Evolutionary conservation across 2,888 invertebrate species (phyloP), one percentile per base, ranked within the genome.

Genomic region (Drepanosiphum platanoidis): DNA sequence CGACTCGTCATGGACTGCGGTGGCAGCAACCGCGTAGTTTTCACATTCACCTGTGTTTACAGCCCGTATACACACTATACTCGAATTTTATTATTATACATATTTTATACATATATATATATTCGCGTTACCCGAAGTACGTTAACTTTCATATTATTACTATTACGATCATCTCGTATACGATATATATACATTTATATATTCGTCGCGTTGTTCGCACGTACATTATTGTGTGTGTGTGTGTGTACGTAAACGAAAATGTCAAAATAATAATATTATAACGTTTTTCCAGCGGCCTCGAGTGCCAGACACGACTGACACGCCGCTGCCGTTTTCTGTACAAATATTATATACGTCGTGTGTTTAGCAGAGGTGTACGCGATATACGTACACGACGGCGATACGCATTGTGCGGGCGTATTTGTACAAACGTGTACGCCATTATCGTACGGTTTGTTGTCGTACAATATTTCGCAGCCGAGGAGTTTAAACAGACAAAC

Each of bases 1-100:
- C 81, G 58, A 36, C 70, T 81, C 81, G 70, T 81, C 70, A 81
- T 22, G 70, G 58, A 71, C 80, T 13, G 66, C 42, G 22, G 68
- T 70, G 70, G 70, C 70, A 8, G 15, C 36, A 18, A 52, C 18
- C 32, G 34, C 52, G 36, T 46, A 46, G 27, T 81, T 58, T 58
- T 81, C 71, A 81, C 70, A 81, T 81, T 81, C 81, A 81, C 81
- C 52, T n/a, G 68, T 32, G 46, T 32, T 39, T 78, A 66, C 42
- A 32, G 27, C 30, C 32, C 15, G 36, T 34, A n/a, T n/a, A 30
- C 30, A 34, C 52, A 52, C 34, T 74, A n/a, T n/a, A 39, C 27
- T 68, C 34, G 15, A 36, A 22, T 52, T 52, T 18, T 22, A 52
- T 52, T 52, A 52, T 22, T 52, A 18, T 52, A 52, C 4, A 5